phyloP scores from a whole-genome alignment of 1,140 invertebrate genomes.

The Anastrepha ludens region DNA sequence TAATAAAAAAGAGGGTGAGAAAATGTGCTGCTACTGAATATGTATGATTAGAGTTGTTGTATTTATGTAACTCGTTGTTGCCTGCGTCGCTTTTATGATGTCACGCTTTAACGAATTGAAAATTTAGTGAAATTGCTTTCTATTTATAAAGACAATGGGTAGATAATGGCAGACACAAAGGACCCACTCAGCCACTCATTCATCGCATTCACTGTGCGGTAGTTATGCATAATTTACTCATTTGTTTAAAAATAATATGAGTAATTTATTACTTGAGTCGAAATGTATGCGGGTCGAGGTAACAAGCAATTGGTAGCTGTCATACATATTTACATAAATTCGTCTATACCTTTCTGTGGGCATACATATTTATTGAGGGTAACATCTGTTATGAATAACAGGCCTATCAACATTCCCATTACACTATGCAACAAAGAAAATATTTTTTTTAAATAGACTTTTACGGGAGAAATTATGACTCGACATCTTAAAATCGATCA shows the following conservation, averaged over 20 bases:
- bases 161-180: constrained; percentile 40
- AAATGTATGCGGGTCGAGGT: background rate
- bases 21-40: constrained; percentile 42
- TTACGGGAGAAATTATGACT: too few species aligned
- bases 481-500: too few species aligned
- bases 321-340: constrained; percentile 3
- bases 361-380: constrained; percentile 1
- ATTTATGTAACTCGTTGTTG: constrained; percentile 5
- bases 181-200: constrained; percentile 35
- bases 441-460: too few species aligned
- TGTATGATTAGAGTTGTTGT: constrained; percentile 4
- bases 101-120: constrained; percentile 38
- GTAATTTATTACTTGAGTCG: background rate
- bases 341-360: too few species aligned
- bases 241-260: constrained; percentile 40
- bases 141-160: constrained; percentile 49
- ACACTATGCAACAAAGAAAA: too few species aligned
- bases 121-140: constrained; percentile 45
- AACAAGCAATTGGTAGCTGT: background rate
- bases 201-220: background rate
- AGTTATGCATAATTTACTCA: constrained; percentile 50
- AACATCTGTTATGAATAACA: constrained; percentile 45
- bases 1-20: background rate
- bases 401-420: background rate
- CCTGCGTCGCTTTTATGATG: constrained; percentile 32